These are phyloP conservation scores for Pogonomyrmex barbatus DNA, from an alignment of 1,140 invertebrate species.

Conservation along the genomic window DNA sequence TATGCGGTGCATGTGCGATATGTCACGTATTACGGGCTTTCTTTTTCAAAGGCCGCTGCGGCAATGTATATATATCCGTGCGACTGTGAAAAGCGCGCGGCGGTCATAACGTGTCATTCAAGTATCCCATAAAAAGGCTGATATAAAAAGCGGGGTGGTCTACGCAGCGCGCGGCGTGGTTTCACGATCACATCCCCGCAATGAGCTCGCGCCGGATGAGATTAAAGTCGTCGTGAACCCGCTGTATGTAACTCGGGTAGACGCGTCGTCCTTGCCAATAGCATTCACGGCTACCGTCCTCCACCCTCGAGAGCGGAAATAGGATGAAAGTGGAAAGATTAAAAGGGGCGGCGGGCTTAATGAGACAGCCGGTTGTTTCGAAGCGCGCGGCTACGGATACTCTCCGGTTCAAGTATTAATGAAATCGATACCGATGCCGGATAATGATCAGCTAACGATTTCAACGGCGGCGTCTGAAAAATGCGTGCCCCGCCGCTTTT, in stretches of 20 bases:
- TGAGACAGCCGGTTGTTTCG: conserved; percentile 70
- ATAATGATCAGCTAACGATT: conserved; percentile 69
- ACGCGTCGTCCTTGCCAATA: conserved; percentile 66
- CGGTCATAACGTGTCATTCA: conserved; percentile 56
- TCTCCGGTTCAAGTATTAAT: conserved; percentile 66
- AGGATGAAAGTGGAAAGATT: conserved; percentile 70
- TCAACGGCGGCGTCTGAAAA: conserved; percentile 51
- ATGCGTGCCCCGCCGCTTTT: conserved; percentile 41
- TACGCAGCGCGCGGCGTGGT: conserved; percentile 23
- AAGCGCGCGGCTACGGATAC: conserved; percentile 44
- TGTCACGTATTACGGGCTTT: not conserved
- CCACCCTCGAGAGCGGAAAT: conserved; percentile 11
- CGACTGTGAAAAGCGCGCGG: conserved; percentile 42
- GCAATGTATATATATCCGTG: conserved; percentile 36
- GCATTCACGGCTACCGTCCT: conserved; percentile 5
- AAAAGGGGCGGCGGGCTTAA: conserved; percentile 68
- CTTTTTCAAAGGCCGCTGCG: conserved; percentile 35
- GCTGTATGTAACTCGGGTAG: conserved; percentile 65
- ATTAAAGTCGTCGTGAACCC: conserved; percentile 59
- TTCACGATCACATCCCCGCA: conserved; percentile 56
- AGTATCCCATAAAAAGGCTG: conserved; percentile 54
- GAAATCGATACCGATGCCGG: conserved; percentile 69
- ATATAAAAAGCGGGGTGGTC: conserved; percentile 46
- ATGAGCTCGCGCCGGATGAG: conserved; percentile 62
- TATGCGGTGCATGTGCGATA: conserved; percentile 16